Evolutionary conservation across 2,888 invertebrate species (phyloP), one percentile per base, ranked within the genome.

Genomic region (Dione juno): DNA sequence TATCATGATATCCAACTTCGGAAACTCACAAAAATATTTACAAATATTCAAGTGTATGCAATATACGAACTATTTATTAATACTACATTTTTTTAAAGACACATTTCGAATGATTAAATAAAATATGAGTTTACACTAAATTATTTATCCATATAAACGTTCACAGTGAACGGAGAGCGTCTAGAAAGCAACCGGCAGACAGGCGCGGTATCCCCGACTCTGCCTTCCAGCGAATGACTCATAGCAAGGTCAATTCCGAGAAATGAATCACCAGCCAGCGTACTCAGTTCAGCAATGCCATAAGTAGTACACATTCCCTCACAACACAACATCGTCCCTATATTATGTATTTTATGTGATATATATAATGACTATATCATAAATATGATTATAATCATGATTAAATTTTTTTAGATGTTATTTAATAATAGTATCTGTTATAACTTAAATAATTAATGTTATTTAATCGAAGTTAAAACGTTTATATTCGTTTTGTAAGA

Each of bases 231-330:
- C 92, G 93, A 93, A 92, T 93, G 93, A 93, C 93, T 93, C 93
- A 93, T 93, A 88, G 92, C 93, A 93, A 93, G 93, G 93, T 93
- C 93, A 93, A 93, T 93, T 93, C 93, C 92, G 93, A 93, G 92
- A 92, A 92, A 92, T 93, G 93, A 93, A 92, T 93, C 93, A 93
- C 92, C 91, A 88, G 84, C 91, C 90, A 88, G 84, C 84, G 84
- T 85, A 86, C 87, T 89, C 89, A 89, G 88, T 88, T 90, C 90
- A 81, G 91, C 86, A 92, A 92, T 85, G 90, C 81, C 85, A 77
- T 88, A 92, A 81, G 90, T 90, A 84, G 84, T 87, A 84, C 89
- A 86, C 89, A 88, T 89, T 89, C 89, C 84, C 88, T 83, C 84
- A 83, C 84, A 84, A 81, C 82, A 81, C 78, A 80, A 81, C 81